phyloP scores from a whole-genome alignment of 2,888 invertebrate species.

The Invenusta paracnida region DNA sequence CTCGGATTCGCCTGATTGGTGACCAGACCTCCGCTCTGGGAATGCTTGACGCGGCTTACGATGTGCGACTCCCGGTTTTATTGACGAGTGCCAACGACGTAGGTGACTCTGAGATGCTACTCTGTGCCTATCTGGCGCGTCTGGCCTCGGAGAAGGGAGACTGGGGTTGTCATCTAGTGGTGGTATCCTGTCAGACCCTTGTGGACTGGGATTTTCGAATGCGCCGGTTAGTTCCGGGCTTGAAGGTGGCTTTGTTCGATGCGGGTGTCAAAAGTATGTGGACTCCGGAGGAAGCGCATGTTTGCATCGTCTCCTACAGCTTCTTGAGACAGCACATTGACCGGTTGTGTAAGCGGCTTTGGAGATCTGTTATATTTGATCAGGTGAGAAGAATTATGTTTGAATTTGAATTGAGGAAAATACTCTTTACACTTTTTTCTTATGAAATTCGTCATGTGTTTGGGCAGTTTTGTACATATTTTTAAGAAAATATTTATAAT shows the following conservation, averaged over 20 bases:
- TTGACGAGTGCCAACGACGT: constrained; percentile 3
- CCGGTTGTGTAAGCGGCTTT: not conserved
- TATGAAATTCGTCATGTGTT: too few species aligned
- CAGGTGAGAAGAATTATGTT: not conserved
- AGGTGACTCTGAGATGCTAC: not conserved
- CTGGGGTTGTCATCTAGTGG: constrained; percentile 1
- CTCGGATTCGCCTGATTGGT: not conserved
- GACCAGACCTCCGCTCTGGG: not conserved
- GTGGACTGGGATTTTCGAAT: not conserved
- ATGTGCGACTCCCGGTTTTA: not conserved
- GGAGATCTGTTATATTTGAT: constrained; percentile 2
- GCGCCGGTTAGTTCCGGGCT: not conserved
- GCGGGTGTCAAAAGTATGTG: not conserved
- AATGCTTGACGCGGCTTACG: not conserved
- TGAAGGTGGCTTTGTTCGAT: not conserved
- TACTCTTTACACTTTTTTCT: too few species aligned
- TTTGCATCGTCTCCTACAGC: not conserved
- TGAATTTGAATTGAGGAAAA: too few species aligned
- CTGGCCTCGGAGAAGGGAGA: not conserved
- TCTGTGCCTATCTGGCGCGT: not conserved
- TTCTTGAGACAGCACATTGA: not conserved
- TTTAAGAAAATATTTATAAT: too few species aligned
- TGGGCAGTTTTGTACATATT: too few species aligned
- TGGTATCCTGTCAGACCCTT: constrained; percentile 2
- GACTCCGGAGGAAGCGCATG: not conserved